These are phyloP conservation scores for Lasiurus borealis DNA, from an alignment of 2,113 vertebrate species.

Conservation along the genomic window DNA sequence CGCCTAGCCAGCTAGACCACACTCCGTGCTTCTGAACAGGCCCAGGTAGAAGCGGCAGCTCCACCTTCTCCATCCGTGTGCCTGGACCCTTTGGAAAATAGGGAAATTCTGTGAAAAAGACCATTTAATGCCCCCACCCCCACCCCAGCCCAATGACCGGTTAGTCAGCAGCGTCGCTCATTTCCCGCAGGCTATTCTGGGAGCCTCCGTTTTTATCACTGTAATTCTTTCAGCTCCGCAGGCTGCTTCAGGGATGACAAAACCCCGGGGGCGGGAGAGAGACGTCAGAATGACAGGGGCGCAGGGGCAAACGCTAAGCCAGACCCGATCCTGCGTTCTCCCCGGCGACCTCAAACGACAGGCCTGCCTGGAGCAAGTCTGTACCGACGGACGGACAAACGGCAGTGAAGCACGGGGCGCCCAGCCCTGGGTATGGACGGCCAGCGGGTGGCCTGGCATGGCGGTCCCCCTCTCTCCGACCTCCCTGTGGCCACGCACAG, in stretches of 20 bases:
- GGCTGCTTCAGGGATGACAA: slow-evolving; percentile 54
- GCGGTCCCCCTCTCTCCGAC: too few relatives aligned
- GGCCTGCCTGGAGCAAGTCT: slow-evolving; percentile 70
- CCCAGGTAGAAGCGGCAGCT: not conserved
- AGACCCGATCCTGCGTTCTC: not conserved
- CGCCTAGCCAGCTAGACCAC: too few relatives aligned
- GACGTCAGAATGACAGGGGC: slow-evolving; percentile 74
- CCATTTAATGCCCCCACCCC: not conserved
- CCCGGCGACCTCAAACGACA: slow-evolving; percentile 58
- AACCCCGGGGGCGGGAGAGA: not conserved
- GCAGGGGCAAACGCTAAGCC: slow-evolving; percentile 55
- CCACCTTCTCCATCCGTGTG: not conserved
- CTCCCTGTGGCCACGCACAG: not conserved
- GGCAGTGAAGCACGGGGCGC: not conserved
- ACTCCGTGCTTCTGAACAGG: not conserved
- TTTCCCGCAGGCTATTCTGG: slow-evolving; percentile 76
- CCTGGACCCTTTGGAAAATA: slow-evolving; percentile 26
- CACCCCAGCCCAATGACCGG: slow-evolving; percentile 29
- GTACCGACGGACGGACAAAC: not conserved
- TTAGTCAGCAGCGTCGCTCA: slow-evolving; percentile 66
- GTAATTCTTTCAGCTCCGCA: slow-evolving; percentile 71
- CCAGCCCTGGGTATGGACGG: not conserved
- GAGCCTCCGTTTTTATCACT: slow-evolving; percentile 73
- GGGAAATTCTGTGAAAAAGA: slow-evolving; percentile 45
- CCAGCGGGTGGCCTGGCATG: too few relatives aligned